Evolutionary conservation across 2,113 vertebrate genomes (phyloP).

Genomic region (Aphelocoma coerulescens): DNA sequence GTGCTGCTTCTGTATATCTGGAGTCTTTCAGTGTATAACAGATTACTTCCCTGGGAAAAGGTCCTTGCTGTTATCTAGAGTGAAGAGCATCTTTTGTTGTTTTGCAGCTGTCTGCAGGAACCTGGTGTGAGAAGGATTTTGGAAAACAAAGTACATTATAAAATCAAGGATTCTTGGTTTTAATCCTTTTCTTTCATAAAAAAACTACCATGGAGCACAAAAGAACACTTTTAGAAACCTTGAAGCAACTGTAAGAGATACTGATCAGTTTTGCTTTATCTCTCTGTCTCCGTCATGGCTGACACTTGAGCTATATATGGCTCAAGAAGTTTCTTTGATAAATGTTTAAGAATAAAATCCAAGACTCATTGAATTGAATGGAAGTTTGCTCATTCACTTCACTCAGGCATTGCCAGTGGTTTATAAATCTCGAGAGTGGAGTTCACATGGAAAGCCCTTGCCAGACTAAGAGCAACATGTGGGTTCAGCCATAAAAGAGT

Average conservation of each 20-base stretch:
- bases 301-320: not conserved
- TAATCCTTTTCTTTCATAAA: not conserved
- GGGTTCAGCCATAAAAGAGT: not conserved
- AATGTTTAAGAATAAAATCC: not conserved
- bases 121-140: not conserved
- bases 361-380: not conserved
- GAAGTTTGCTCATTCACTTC: not conserved
- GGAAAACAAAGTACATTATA: not conserved
- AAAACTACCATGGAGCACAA: fast-evolving
- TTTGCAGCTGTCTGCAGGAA: not conserved
- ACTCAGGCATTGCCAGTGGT: not conserved
- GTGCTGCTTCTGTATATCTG: not conserved
- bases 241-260: not conserved
- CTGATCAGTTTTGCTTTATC: not conserved
- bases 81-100: not conserved
- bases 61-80: not conserved
- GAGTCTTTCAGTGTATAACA: not conserved
- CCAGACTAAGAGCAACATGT: not conserved
- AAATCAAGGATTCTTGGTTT: not conserved
- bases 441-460: not conserved
- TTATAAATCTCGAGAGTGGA: not conserved
- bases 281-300: not conserved
- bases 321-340: not conserved
- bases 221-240: not conserved
- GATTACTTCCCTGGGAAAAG: not conserved